Base-by-base conservation (phyloP, 2,797 vertebrate species). In the Enteromius radiatus region DNA sequence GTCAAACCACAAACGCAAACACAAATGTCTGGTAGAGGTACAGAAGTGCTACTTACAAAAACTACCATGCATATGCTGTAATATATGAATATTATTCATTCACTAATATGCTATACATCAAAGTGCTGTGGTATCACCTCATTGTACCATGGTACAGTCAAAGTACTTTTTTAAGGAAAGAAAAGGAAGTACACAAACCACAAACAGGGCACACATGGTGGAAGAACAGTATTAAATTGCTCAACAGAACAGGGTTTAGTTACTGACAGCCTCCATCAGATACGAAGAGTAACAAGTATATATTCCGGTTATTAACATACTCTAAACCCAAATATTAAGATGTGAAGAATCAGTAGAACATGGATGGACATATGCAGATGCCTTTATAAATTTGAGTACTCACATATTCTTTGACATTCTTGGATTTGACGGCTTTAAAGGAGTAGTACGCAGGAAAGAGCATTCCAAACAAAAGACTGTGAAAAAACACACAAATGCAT, bases 361-460 rank as follows among this genome's bases (percentile, higher is more conserved):
- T 54, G 17, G 23, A 73, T 36, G 31, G 31, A 41, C 14, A 65
- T 78, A 26, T 59, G 19, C 65, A 69, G 1, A 26, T 54, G 33
- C 6, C 17, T 69, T 68, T 28, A 5, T 67, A 3, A 38, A 33
- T 3, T 3, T 2, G n/a, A 38, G 68, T 75, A 96, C 96, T 96
- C 92, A 97, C 96, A 87, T 97, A 96, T 93, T 97, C 96, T 84
- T 96, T 96, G 81, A 96, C 94, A 45, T 96, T 96, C 94, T 96
- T 97, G 89, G 95, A 95, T 91, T 95, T 95, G 90, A 97, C 95
- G 86, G 96, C 94, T 93, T 97, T 97, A 91, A 96, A 97, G 0
- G 96, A 97, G 86, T 94, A 96, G 89, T 97, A 97, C 0, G 96
- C 96, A 82, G 96, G 96, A 88, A 96, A 97, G 84, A 97, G 90